These are phyloP conservation scores for Anolis carolinensis DNA, from an alignment of 2,113 vertebrate genomes.

Conservation along the genomic window DNA sequence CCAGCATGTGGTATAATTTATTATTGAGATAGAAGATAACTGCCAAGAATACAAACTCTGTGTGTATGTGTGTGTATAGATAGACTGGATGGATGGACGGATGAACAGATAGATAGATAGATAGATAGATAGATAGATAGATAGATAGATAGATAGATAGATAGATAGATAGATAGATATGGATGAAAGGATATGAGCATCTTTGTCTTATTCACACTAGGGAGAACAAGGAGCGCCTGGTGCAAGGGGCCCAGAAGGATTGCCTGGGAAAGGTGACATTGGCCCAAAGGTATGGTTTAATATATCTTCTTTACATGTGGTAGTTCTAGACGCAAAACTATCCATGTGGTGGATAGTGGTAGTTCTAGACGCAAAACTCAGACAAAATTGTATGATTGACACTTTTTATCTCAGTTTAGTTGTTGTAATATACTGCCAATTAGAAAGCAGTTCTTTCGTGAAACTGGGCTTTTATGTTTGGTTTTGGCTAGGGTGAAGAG, in stretches of 20 bases:
- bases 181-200: constrained; percentile 8
- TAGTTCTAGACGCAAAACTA: too few species aligned
- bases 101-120: too few species aligned
- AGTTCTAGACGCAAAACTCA: not conserved
- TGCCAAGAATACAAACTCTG: not conserved
- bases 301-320: not conserved
- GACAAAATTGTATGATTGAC: not conserved
- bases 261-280: constrained; percentile 55
- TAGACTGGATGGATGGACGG: too few species aligned
- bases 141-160: too few species aligned
- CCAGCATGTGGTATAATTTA: too few species aligned
- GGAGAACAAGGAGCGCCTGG: constrained; percentile 79
- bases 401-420: constrained; percentile 14
- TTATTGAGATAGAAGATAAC: too few species aligned
- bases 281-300: constrained; percentile 68
- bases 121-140: too few species aligned
- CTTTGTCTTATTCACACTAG: constrained; percentile 64
- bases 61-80: too few species aligned
- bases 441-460: constrained; percentile 16
- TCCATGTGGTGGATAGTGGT: too few species aligned
- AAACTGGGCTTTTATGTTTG: constrained; percentile 19
- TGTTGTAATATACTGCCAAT: not conserved
- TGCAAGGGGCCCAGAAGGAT: constrained; percentile 66
- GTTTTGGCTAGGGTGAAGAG: constrained; percentile 67
- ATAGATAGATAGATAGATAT: too few species aligned